phyloP scores from a whole-genome alignment of 2,113 vertebrate genomes.

The Ptyas mucosa region DNA sequence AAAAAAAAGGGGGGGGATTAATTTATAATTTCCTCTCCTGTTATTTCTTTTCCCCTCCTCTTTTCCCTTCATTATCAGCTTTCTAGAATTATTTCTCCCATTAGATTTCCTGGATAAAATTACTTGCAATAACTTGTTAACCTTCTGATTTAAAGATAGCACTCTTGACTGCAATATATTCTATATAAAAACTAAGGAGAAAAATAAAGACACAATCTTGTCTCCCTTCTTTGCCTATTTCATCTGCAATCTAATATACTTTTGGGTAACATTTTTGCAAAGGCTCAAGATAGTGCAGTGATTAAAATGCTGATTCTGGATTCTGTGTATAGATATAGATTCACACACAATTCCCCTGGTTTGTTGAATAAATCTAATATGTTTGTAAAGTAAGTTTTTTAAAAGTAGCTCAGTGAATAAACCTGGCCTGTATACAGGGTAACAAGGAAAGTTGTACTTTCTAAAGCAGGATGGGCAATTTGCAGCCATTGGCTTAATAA shows the following conservation, averaged over 20 bases:
- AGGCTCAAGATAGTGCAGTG: neutral
- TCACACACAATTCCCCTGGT: neutral
- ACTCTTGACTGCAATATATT: conserved; percentile 65
- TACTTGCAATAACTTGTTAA: conserved; percentile 70
- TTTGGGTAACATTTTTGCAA: neutral
- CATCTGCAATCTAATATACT: neutral
- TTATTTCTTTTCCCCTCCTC: neutral
- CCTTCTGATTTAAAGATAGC: conserved; percentile 67
- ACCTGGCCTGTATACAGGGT: neutral
- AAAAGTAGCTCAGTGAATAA: neutral
- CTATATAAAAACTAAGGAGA: conserved; percentile 65
- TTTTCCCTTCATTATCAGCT: conserved; percentile 49
- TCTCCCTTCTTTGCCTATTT: conserved; percentile 50
- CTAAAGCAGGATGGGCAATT: neutral
- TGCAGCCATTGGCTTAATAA: neutral
- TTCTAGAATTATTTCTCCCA: conserved; percentile 62
- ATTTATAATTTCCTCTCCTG: conserved; percentile 3
- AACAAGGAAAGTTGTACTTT: too few species aligned
- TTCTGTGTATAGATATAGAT: neutral
- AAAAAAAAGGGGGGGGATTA: neutral
- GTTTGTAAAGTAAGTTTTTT: neutral
- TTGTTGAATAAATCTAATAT: neutral
- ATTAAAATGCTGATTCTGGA: neutral
- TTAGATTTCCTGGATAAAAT: conserved; percentile 60
- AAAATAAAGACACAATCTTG: conserved; percentile 61